Conservation (phyloP, 1,140 invertebrate genomes). For the Gonatopus flavifemur region DNA sequence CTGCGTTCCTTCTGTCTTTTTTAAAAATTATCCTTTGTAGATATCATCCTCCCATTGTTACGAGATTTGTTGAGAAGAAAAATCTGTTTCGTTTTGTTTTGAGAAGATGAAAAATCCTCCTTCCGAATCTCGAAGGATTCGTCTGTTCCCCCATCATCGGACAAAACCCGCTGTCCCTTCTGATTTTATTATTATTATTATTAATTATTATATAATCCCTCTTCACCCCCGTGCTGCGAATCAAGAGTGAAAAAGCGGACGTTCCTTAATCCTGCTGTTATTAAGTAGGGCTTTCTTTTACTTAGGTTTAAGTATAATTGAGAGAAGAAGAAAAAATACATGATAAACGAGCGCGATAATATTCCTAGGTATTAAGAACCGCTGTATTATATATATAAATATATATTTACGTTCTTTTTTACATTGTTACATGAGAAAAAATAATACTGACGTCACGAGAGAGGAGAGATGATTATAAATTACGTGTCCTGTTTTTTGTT, state of each 20-base stretch:
- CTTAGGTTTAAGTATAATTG: conserved; percentile 29
- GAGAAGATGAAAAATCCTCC: background rate
- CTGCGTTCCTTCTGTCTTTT: conserved; percentile 18
- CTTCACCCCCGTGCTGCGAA: conserved; percentile 5
- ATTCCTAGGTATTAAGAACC: conserved; percentile 29
- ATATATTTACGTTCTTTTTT: conserved; percentile 39
- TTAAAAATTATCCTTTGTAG: conserved; percentile 38
- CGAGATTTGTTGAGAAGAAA: too few species aligned
- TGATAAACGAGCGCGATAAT: conserved; percentile 28
- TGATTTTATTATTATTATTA: background rate
- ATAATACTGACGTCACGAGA: conserved; percentile 12
- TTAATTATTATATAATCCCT: background rate
- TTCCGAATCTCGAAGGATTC: conserved; percentile 23
- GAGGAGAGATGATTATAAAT: conserved; percentile 18
- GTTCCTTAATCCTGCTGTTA: conserved; percentile 19
- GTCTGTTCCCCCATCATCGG: background rate
- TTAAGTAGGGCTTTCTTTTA: conserved; percentile 12
- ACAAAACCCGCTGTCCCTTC: background rate
- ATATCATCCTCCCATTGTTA: conserved; percentile 7
- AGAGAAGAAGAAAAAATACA: too few species aligned
- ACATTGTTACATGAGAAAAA: conserved; percentile 35
- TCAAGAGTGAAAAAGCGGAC: conserved; percentile 9
- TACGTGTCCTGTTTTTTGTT: conserved; percentile 14
- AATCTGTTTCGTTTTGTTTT: conserved; percentile 4
- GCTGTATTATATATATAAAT: conserved; percentile 31